Base-by-base conservation (phyloP, 2,113 vertebrate genomes). In the Hydropotes inermis region DNA sequence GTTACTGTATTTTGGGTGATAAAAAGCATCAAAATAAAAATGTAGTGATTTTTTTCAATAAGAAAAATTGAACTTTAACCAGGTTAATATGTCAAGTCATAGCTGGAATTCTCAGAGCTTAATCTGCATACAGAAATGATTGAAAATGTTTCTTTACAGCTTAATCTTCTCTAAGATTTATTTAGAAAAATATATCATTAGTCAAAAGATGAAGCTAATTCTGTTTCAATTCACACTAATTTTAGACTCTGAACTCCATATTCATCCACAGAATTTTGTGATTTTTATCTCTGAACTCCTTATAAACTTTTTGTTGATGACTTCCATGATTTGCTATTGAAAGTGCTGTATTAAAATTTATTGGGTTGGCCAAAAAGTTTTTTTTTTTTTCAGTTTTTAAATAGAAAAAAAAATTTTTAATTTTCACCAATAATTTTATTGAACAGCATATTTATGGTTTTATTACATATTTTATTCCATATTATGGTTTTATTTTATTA, bases 1-100 rank as follows among this genome's bases (percentile, higher is more conserved):
- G 21, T 43, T 85, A 83, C n/a, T 94, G 0, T 39, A 57, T 30
- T 91, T 96, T 96, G 50, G 10, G 23, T 89, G 4, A 97, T 95
- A 93, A 6, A 92, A 88, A 83, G 1, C n/a, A 92, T 85, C 54
- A 70, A 67, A 85, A 94, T 96, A 57, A 94, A 96, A 93, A 87
- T 97, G 67, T 61, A 54, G 11, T 96, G 2, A 45, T 78, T 86
- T 7, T 52, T 91, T 93, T 89, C 23, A 84, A 90, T 89, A 94
- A 87, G 17, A 7, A 93, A 93, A 92, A 93, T 27, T 90, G 36
- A 92, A 13, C 8, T 91, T 47, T 89, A 88, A 95, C 17, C 43
- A 84, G 9, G 82, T 84, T 95, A 79, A 61, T 85, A 67, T 55
- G 11, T 78, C 78, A 94, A 87, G 4, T 93, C 21, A 74, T 57